Evolutionary conservation across 1,140 invertebrate genomes (phyloP).

Genomic region (Heliconius himera): DNA sequence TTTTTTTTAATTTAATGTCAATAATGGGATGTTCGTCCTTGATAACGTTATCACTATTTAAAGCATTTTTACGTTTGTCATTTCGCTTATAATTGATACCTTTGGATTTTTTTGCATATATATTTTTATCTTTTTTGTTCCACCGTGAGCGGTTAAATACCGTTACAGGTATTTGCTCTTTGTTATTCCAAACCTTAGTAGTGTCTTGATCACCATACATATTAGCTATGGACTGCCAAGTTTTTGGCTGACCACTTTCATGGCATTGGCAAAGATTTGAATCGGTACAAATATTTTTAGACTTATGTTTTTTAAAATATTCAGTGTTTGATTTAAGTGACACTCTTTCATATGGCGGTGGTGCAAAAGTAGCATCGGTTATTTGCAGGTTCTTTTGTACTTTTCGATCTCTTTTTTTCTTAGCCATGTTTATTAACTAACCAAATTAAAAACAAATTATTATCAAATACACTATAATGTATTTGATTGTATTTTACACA

Average conservation of each 20-base stretch:
- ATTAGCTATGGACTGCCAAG: slow-evolving; percentile 29
- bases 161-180: not conserved
- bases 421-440: slow-evolving; percentile 17
- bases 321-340: slow-evolving; percentile 30
- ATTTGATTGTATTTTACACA: slow-evolving; percentile 6
- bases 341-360: slow-evolving; percentile 27
- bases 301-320: not conserved
- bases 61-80: not conserved
- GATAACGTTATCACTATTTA: not conserved
- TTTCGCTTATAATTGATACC: slow-evolving; percentile 24
- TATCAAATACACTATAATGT: slow-evolving; percentile 15
- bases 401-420: slow-evolving; percentile 20
- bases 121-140: slow-evolving; percentile 20
- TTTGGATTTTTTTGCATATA: slow-evolving; percentile 28
- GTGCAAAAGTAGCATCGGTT: slow-evolving; percentile 16
- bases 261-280: not conserved
- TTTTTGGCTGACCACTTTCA: not conserved
- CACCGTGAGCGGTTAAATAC: not conserved
- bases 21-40: slow-evolving; percentile 15
- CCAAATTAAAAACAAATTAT: not conserved
- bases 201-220: slow-evolving; percentile 28
- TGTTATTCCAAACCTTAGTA: slow-evolving; percentile 22
- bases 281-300: not conserved
- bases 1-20: slow-evolving; percentile 6
- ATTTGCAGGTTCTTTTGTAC: slow-evolving; percentile 29